A percentile compares a stretch with the other conserved stretches of the same genome.
Conservation (phyloP, 2,888 invertebrate genomes). For the Gibbula magus region DNA sequence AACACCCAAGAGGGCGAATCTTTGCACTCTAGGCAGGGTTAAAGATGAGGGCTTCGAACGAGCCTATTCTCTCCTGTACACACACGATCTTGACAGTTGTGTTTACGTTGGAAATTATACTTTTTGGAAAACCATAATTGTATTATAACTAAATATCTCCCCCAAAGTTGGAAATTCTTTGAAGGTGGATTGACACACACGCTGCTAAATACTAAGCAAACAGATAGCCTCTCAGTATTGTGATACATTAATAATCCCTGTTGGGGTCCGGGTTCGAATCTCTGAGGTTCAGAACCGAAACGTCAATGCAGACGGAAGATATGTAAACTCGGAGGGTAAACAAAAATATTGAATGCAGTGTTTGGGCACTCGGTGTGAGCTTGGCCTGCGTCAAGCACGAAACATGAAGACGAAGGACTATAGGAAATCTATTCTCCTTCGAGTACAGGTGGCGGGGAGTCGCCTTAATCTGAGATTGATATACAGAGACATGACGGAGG, state of each 20-base stretch:
- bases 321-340: neutral
- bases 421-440: neutral
- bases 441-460: neutral
- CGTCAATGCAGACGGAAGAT: neutral
- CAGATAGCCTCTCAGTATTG: neutral
- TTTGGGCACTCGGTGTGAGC: neutral
- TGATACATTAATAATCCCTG: no score
- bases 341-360: slow-evolving; percentile 4
- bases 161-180: neutral
- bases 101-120: slow-evolving; percentile 3
- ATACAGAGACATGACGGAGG: neutral
- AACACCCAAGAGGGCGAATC: neutral
- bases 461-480: neutral
- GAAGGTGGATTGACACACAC: slow-evolving; percentile 1
- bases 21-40: neutral
- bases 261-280: no score
- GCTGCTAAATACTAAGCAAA: slow-evolving; percentile 5
- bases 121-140: slow-evolving; percentile 1
- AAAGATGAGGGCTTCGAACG: neutral
- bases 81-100: neutral
- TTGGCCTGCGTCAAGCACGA: neutral
- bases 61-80: neutral
- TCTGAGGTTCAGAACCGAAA: no score
- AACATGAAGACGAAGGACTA: neutral
- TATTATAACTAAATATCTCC: slow-evolving; percentile 13